Conservation (phyloP, 2,797 vertebrate genomes). For the Helarctos malayanus region DNA sequence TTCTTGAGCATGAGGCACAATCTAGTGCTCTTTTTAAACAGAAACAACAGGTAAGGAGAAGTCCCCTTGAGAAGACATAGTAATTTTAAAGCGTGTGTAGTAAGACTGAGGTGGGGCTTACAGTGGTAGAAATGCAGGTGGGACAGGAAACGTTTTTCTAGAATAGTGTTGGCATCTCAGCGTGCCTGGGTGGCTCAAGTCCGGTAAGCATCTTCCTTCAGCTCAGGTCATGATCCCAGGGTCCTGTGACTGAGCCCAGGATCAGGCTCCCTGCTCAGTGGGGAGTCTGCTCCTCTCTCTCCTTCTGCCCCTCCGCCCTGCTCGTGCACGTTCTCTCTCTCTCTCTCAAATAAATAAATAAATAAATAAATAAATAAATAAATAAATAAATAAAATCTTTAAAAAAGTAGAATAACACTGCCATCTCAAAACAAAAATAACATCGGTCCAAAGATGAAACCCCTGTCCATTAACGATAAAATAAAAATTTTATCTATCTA, state of each 20-base stretch:
- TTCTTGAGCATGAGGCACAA: conserved; percentile 92
- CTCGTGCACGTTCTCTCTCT: not conserved
- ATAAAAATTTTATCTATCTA: not conserved
- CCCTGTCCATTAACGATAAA: not conserved
- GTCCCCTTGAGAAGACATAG: not conserved
- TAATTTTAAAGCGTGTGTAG: not conserved
- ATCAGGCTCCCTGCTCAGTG: not conserved
- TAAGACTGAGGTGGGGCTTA: not conserved
- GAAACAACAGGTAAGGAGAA: conserved; percentile 94
- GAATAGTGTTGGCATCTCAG: not conserved
- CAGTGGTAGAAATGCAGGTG: not conserved
- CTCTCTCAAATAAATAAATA: not conserved
- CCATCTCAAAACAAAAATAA: not conserved
- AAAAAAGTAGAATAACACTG: not conserved
- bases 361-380: not conserved
- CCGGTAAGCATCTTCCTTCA: not conserved
- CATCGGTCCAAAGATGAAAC: not conserved
- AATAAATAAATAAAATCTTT: not conserved
- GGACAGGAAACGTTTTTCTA: not conserved
- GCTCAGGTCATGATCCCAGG: not conserved
- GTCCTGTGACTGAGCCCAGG: not conserved
- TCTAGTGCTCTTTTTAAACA: conserved; percentile 94
- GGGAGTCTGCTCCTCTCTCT: not conserved
- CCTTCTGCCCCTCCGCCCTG: not conserved
- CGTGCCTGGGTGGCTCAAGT: not conserved